Base-by-base conservation (phyloP, 2,113 vertebrate genomes). In the Phrynosoma platyrhinos region DNA sequence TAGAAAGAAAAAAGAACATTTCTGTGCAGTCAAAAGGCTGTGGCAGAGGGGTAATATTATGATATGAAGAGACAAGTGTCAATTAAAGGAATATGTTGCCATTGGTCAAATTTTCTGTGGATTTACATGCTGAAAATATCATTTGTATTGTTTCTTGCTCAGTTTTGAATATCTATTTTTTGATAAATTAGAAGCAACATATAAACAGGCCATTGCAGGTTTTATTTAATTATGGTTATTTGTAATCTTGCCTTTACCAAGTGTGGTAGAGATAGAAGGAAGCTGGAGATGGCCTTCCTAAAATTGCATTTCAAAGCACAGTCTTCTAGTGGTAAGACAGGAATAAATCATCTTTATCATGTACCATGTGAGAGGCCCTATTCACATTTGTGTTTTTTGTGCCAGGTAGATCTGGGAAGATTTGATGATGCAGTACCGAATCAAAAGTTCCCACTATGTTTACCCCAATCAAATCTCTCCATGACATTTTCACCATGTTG, bases 11-110 rank as follows among this genome's bases (percentile, higher is more conserved):
- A 89, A 1, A 66, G 32, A 88, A 86, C 4, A 1, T 0, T 47
- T 3, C 78, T 87, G 71, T 87, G 18, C 53, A 90, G 69, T 87
- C 86, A 81, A 47, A 71, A 64, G 52, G 84, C 74, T 1, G 74
- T 32, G 1, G 79, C 62, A 88, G 55, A 85, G 9, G 4, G 82
- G 55, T 86, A 69, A 55, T 90, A 71, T 86, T 89, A 89, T 77
- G 64, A 7, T 62, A 25, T 86, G 42, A 40, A 86, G 47, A 89
- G 2, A 55, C 18, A 84, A 32, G 6, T 72, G 42, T 13, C 16
- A 5, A 6, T 30, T 4, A 55, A 9, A 36, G 36, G 76, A 40
- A 25, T 52, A 77, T 66, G 32, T 32, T 47, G 42, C 32, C 75
- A 64, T 16, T 83, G 72, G 23, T 68, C 13, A 82, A 40, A 40